Conservation (phyloP, 2,888 invertebrate genomes). For the Anthophora plumipes region DNA sequence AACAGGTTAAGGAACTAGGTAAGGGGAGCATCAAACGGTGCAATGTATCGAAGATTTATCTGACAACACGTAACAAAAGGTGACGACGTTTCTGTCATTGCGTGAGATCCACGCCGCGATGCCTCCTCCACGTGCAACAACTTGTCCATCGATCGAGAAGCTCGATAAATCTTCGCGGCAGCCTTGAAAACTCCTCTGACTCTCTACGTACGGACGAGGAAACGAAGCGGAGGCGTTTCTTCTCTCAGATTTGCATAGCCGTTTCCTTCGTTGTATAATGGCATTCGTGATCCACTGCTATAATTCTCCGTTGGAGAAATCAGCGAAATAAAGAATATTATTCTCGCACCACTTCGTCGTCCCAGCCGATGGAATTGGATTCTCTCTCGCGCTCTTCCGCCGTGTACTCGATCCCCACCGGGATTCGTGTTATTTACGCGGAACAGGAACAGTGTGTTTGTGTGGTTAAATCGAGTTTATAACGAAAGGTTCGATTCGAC, state of each 20-base stretch:
- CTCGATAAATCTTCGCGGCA: conserved; percentile 47
- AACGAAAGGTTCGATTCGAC: neutral
- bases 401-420: neutral
- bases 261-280: conserved; percentile 45
- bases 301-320: conserved; percentile 22
- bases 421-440: neutral
- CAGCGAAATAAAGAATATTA: conserved; percentile 32
- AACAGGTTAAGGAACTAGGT: neutral
- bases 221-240: conserved; percentile 34
- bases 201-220: conserved; percentile 24
- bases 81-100: conserved; percentile 33
- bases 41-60: conserved; percentile 22
- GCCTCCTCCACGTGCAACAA: conserved; percentile 38
- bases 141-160: conserved; percentile 49
- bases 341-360: neutral
- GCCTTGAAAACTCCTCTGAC: conserved; percentile 43
- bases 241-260: conserved; percentile 44
- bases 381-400: neutral
- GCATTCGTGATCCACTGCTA: conserved; percentile 39
- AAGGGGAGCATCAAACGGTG: neutral
- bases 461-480: neutral
- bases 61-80: neutral
- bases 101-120: conserved; percentile 3
- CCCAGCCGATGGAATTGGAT: neutral
- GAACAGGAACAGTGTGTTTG: too few relatives aligned